These are phyloP conservation scores for Lobophora halterata DNA, from an alignment of 2,888 invertebrate genomes.

Conservation along the genomic window DNA sequence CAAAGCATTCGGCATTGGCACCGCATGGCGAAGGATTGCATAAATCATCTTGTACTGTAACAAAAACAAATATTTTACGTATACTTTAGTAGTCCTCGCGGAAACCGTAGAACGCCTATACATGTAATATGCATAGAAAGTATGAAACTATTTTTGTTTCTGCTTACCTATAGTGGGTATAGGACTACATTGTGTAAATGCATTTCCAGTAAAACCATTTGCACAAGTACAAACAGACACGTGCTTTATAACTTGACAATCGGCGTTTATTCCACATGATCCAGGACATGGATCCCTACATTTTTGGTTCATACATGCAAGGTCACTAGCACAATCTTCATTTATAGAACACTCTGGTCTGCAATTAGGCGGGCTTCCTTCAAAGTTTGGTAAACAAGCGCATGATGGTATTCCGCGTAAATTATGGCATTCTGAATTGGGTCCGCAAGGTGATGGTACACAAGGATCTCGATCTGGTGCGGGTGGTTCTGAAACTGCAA, in stretches of 20 bases:
- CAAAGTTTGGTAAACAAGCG: slow-evolving; percentile 82
- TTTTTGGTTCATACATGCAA: slow-evolving; percentile 85
- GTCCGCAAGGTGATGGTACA: slow-evolving; percentile 85
- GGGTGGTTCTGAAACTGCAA: slow-evolving; percentile 55
- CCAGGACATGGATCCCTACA: slow-evolving; percentile 86
- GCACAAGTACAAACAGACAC: slow-evolving; percentile 83
- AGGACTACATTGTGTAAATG: slow-evolving; percentile 77
- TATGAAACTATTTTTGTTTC: no score
- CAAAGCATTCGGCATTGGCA: slow-evolving; percentile 85
- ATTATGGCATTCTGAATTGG: slow-evolving; percentile 82
- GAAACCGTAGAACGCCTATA: no score
- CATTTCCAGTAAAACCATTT: slow-evolving; percentile 81
- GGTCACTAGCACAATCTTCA: slow-evolving; percentile 84
- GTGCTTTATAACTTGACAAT: slow-evolving; percentile 82
- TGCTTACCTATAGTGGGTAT: slow-evolving; percentile 62
- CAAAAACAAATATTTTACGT: slow-evolving; percentile 4
- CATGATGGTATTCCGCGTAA: slow-evolving; percentile 80
- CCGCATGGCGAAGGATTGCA: slow-evolving; percentile 86
- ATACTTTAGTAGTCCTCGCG: not conserved
- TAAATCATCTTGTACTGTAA: slow-evolving; percentile 76
- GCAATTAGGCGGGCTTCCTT: slow-evolving; percentile 85
- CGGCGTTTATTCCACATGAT: slow-evolving; percentile 82
- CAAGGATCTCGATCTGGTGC: slow-evolving; percentile 79
- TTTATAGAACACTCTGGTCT: slow-evolving; percentile 85
- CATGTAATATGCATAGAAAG: no score